Evolutionary conservation across 2,888 invertebrate genomes (phyloP), one percentile per base, ranked within the genome.

Genomic region (Balanococcus diminutus): DNA sequence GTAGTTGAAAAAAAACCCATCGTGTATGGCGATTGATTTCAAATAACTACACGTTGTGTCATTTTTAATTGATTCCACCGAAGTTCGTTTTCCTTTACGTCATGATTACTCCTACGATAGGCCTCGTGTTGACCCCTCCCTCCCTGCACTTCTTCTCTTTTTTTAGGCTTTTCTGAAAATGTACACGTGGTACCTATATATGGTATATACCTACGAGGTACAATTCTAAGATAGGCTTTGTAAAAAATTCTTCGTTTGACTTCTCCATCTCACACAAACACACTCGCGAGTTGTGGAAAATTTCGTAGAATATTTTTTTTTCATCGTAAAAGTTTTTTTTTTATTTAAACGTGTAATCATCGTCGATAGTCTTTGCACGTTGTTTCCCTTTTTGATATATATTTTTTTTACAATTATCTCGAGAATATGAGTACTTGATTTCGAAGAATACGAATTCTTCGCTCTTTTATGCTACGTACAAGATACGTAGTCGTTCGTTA

Each of bases 31-130:
- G 67, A 67, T 67, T 67, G 67, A 67, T 67, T 67, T 67, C 67
- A 67, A 67, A 28, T 67, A 67, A 67, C 67, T n/a, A n/a, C 14
- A 67, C 28, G 67, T 67, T 16, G 67, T 16, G 28, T 28, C 67
- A 19, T 56, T 56, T 46, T 67, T 67, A 67, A 67, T 67, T 28
- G 28, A 67, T 67, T 67, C 67, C 28, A 67, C 28, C 67, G 5
- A 11, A 28, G 67, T 67, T 1, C 28, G 56, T 14, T 31, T n/a
- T 25, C 67, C 28, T 67, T 67, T 67, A 28, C 67, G 67, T 67
- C 67, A 67, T 67, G 67, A 28, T 67, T 67, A 67, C 67, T 67
- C 67, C 67, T 67, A 82, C 82, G 82, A 31, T 28, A 61, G 51
- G 51, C 67, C 84, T 67, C 36, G 22, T 84, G 61, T 32, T 32